Percentiles rank a stretch among this genome's conserved stretches.
phyloP scores from a whole-genome alignment of 2,797 vertebrate species.

The Cyprinella venusta region DNA sequence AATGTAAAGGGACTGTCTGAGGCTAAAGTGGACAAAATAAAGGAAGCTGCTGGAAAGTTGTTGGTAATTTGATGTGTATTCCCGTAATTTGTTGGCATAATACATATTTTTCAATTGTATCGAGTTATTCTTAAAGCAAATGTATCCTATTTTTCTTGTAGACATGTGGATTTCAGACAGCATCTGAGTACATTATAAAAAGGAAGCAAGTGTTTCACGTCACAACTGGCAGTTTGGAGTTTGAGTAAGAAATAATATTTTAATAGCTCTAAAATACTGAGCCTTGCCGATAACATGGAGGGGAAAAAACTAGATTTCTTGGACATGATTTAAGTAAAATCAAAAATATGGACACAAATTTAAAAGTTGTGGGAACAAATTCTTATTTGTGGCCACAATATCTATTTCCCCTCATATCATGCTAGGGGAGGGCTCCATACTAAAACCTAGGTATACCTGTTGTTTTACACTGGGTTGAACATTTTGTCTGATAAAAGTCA shows the following conservation, averaged over 20 bases:
- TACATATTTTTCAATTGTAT: background rate
- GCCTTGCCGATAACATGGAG: background rate
- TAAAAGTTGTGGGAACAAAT: background rate
- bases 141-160: conserved; percentile 60
- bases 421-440: background rate
- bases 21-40: conserved; percentile 99
- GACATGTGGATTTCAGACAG: conserved; percentile 94
- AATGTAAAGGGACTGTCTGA: conserved; percentile 97
- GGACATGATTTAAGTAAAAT: background rate
- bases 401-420: background rate
- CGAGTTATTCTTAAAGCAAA: background rate
- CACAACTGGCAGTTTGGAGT: conserved; percentile 96
- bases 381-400: background rate
- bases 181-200: conserved; percentile 92
- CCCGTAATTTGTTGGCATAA: background rate
- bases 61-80: conserved; percentile 75
- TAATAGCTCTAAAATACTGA: background rate
- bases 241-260: conserved; percentile 84
- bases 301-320: background rate
- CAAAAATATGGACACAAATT: background rate
- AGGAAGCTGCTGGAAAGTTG: conserved; percentile 96
- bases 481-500: conserved; percentile 14
- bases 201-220: conserved; percentile 95
- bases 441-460: background rate
- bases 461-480: background rate